These are phyloP conservation scores for Meteorus cinctellus DNA, from an alignment of 2,888 invertebrate species.

Conservation along the genomic window DNA sequence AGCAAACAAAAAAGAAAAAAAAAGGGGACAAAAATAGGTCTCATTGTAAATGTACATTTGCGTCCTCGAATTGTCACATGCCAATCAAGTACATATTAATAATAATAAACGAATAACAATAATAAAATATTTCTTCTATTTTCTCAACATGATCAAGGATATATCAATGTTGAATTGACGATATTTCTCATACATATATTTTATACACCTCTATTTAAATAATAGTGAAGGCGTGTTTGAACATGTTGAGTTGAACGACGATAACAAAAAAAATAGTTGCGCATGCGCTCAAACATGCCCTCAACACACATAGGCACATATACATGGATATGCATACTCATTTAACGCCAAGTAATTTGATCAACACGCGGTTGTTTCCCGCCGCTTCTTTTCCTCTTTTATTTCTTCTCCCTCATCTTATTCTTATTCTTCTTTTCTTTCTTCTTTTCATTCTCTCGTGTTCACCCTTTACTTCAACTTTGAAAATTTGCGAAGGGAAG, in stretches of 20 bases:
- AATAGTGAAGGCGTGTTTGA: background rate
- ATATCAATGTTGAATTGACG: background rate
- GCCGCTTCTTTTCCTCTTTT: constrained; percentile 13
- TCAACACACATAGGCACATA: background rate
- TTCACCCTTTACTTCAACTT: constrained; percentile 11
- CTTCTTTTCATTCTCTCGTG: background rate
- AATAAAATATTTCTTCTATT: background rate
- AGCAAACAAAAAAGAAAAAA: background rate
- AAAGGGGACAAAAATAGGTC: constrained; percentile 22
- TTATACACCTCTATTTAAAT: background rate
- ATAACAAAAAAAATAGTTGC: constrained; percentile 16
- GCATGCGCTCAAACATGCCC: background rate
- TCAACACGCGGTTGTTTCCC: constrained; percentile 27
- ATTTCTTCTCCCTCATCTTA: constrained; percentile 1
- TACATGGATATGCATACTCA: background rate
- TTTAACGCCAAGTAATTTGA: background rate
- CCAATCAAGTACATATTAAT: constrained; percentile 6
- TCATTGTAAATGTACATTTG: background rate
- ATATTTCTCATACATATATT: background rate
- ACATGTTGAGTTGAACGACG: background rate
- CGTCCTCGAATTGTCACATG: constrained; percentile 28
- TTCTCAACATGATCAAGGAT: constrained; percentile 9
- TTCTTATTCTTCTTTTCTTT: background rate
- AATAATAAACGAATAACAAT: constrained; percentile 26
- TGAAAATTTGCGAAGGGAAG: constrained; percentile 8